Evolutionary conservation across 2,888 invertebrate genomes (phyloP), one percentile per base, ranked within the genome.

Genomic region (Rosalia funebris): DNA sequence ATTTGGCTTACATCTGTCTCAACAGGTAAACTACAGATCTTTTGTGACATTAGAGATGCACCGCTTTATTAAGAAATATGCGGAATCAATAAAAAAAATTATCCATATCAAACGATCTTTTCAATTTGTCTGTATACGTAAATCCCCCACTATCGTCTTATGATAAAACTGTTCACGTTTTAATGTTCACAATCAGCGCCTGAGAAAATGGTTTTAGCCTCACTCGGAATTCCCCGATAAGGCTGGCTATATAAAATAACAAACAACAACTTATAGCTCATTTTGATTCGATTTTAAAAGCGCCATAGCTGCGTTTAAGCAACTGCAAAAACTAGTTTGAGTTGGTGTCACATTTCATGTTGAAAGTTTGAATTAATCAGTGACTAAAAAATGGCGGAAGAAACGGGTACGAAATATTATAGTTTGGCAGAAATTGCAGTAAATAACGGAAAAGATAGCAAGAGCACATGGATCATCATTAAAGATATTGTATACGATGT

Each of bases 401-500:
- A 41, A 7, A 42, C 11, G 12, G 62, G 57, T 36, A 57, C 44
- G n/a, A 68, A 69, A 57, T 67, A 56, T 45, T 75, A 63, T 48
- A 68, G 68, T 32, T 58, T 73, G 17, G 84, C 84, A 4, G 88
- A 91, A 68, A 86, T 91, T 53, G 80, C 85, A 1, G 72, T 79
- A 34, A 82, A 86, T 47, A 84, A 87, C 74, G 91, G 91, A 0
- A 81, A 80, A 66, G 82, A 84, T 32, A 84, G 83, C 1, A 73
- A 82, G 0, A 83, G 83, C 0, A 76, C 83, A 0, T 91, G 91
- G 91, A 77, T 91, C 42, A 83, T 91, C 17, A 82, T 88, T 68
- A 87, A 86, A 71, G 87, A 89, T 72, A 75, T 72, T 16, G 88
- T 92, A 1, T 91, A 91, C 73, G 89, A 92, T 79, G 84, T 90